These are phyloP conservation scores for Muraenolepis orangiensis DNA, from an alignment of 2,797 vertebrate genomes.

Conservation along the genomic window DNA sequence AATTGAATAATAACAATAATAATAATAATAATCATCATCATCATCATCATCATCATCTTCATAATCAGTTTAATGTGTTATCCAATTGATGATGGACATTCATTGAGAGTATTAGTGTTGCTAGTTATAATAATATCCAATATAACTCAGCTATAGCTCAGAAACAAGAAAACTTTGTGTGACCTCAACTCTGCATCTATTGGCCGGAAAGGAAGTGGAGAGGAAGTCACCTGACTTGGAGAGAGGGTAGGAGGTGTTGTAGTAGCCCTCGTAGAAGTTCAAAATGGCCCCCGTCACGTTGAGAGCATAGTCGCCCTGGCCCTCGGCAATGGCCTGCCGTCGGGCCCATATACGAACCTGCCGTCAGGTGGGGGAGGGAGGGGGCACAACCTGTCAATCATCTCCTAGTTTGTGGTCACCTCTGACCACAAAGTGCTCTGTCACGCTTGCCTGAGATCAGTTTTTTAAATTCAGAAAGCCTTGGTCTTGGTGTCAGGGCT, in stretches of 20 bases:
- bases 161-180: background rate
- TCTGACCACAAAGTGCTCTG: background rate
- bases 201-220: background rate
- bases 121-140: too few relatives aligned
- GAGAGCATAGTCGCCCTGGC: slow-evolving; percentile 77
- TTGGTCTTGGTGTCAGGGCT: background rate
- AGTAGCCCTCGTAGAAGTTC: slow-evolving; percentile 76
- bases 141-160: background rate
- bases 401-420: background rate
- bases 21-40: too few relatives aligned
- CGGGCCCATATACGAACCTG: slow-evolving; percentile 91
- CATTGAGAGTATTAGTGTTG: too few relatives aligned
- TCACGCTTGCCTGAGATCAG: background rate
- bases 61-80: too few relatives aligned
- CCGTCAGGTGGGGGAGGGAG: too few relatives aligned
- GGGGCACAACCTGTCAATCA: background rate
- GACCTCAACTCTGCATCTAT: background rate
- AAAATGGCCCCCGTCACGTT: slow-evolving; percentile 77
- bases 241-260: slow-evolving; percentile 78
- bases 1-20: too few relatives aligned
- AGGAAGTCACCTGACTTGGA: slow-evolving; percentile 79
- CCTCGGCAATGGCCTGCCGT: slow-evolving; percentile 58
- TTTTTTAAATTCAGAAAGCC: background rate
- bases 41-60: too few relatives aligned
- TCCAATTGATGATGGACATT: too few relatives aligned